A percentile compares a stretch with the other conserved stretches of the same genome.
These are phyloP conservation scores for Quadriops clusia DNA, from an alignment of 2,888 invertebrate species.

Conservation along the genomic window DNA sequence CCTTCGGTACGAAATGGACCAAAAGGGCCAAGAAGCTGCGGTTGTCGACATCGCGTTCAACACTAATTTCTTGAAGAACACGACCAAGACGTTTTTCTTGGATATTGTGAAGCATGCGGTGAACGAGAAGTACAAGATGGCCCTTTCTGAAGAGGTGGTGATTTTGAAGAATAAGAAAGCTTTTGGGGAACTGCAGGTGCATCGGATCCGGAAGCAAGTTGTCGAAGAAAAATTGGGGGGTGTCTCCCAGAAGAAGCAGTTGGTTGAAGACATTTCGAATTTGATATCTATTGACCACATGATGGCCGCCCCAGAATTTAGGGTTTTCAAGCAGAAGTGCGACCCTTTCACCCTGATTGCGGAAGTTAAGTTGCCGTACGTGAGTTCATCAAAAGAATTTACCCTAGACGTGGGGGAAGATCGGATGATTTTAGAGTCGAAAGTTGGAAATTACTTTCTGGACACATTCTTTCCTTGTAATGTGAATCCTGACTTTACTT, in stretches of 20 bases:
- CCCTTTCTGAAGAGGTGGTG: constrained; percentile 52
- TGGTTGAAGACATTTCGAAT: constrained; percentile 6
- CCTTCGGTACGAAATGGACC: constrained; percentile 65
- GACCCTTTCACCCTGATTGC: constrained; percentile 46
- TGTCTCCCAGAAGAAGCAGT: constrained; percentile 6
- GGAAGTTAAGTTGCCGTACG: constrained; percentile 49
- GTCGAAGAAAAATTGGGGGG: constrained; percentile 36
- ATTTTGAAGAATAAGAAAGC: constrained; percentile 62
- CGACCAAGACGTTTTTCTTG: constrained; percentile 66
- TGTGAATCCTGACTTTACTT: constrained; percentile 53
- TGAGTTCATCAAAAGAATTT: constrained; percentile 50
- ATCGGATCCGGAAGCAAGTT: constrained; percentile 58
- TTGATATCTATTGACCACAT: constrained; percentile 46
- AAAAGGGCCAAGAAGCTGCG: constrained; percentile 55
- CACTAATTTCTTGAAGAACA: constrained; percentile 63
- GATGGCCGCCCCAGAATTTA: constrained; percentile 41
- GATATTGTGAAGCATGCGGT: constrained; percentile 69
- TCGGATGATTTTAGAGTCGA: constrained; percentile 55
- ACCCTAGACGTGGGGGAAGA: constrained; percentile 63
- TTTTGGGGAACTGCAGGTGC: constrained; percentile 60
- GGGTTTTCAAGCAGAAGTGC: constrained; percentile 45
- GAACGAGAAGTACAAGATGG: constrained; percentile 65
- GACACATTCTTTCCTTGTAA: constrained; percentile 60
- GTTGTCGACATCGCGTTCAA: constrained; percentile 80
- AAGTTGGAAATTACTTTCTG: constrained; percentile 45